Base-by-base conservation (phyloP, 2,888 invertebrate genomes). In the Epinotia demarniana region DNA sequence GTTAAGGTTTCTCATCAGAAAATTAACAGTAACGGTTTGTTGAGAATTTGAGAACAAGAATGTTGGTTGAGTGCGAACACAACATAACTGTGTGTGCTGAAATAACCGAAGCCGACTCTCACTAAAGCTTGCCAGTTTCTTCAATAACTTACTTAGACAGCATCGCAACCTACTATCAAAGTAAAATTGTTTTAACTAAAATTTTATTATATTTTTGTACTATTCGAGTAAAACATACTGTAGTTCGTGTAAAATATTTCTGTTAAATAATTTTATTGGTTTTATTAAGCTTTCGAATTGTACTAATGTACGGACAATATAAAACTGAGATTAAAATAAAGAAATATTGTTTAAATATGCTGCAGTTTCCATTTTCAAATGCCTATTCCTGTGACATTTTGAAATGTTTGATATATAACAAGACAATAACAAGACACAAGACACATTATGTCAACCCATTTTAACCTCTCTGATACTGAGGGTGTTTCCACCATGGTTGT, bases 171-270 rank as follows among this genome's bases (percentile, higher is more conserved):
- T n/a, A 72, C 55, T 57, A 60, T 80, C 78, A 79, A 78, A 89
- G 87, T 90, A 87, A 87, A 89, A 86, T 87, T 89, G 86, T 90
- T 90, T 27, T 89, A 86, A 83, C 85, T 49, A 83, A 79, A 82
- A 83, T 82, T 81, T 84, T 86, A 87, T 87, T 87, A 88, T 92
- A 93, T 93, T 93, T 92, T 93, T 93, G 85, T 93, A 92, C 87
- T 85, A 81, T 87, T 83, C 83, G 81, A 85, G 83, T 81, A 81
- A 82, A 87, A 87, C 81, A 78, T 81, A 81, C 78, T 84, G 86
- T 81, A 79, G 81, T 85, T 86, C 86, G 83, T 87, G 85, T 85
- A 85, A 85, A 85, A 83, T 85, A 83, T 84, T 86, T 87, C 85
- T 87, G 86, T 88, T 87, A 80, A 83, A 82, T 83, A 85, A 81